phyloP scores from a whole-genome alignment of 2,888 invertebrate genomes.

The Nudaria mundana region DNA sequence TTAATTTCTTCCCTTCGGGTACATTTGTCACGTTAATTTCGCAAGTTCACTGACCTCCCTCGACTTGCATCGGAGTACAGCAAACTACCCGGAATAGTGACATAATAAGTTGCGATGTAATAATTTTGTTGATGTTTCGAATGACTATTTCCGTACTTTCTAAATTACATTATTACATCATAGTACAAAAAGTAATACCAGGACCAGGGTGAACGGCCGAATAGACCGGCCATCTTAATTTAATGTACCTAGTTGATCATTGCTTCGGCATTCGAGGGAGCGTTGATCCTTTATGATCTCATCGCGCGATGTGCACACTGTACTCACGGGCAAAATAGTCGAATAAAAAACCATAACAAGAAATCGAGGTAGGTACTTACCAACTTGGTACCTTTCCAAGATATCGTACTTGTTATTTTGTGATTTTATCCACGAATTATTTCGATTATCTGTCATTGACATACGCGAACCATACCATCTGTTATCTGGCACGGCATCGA shows the following conservation, averaged over 20 bases:
- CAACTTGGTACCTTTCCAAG: constrained; percentile 28
- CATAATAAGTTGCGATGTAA: constrained; percentile 62
- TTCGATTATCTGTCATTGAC: neutral
- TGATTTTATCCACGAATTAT: neutral
- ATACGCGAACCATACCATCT: neutral
- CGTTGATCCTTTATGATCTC: constrained; percentile 79
- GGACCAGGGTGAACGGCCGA: constrained; percentile 69
- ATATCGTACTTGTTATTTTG: constrained; percentile 1
- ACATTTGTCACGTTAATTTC: constrained; percentile 70
- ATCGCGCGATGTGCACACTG: constrained; percentile 49
- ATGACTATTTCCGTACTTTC: constrained; percentile 76
- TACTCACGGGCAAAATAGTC: constrained; percentile 19
- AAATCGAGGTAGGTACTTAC: constrained; percentile 13
- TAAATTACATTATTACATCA: constrained; percentile 69
- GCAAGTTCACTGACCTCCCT: constrained; percentile 75
- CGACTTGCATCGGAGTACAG: constrained; percentile 49
- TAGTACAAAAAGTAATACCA: constrained; percentile 51
- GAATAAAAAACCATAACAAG: constrained; percentile 35
- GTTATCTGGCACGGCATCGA: neutral
- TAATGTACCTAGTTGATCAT: constrained; percentile 62
- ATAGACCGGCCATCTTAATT: constrained; percentile 52
- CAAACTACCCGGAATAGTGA: constrained; percentile 62
- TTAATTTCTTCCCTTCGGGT: constrained; percentile 50
- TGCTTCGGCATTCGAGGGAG: constrained; percentile 64
- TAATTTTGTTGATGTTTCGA: constrained; percentile 60